Evolutionary conservation across 1,140 invertebrate genomes (phyloP).

Genomic region (Zaprionus africanus): DNA sequence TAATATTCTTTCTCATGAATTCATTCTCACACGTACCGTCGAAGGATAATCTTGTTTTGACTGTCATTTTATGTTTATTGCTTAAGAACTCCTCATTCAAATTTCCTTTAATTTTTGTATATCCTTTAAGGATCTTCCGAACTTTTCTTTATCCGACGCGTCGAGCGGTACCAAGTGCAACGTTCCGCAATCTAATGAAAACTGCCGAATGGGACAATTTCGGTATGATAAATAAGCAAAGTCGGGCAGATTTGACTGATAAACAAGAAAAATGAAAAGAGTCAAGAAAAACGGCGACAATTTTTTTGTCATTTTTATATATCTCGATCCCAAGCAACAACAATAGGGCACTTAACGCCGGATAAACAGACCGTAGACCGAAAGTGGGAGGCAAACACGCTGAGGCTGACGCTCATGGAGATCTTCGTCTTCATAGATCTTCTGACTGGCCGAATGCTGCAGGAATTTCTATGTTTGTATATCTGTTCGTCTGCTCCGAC

Average conservation of each 20-base stretch:
- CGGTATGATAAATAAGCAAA: slow-evolving; percentile 71
- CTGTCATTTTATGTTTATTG: slow-evolving; percentile 34
- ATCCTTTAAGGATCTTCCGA: slow-evolving; percentile 11
- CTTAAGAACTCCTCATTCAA: neutral
- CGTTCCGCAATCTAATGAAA: slow-evolving; percentile 75
- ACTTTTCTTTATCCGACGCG: neutral
- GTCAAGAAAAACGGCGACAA: slow-evolving; percentile 76
- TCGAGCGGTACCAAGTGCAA: slow-evolving; percentile 56
- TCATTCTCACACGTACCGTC: slow-evolving; percentile 61
- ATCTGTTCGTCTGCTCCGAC: neutral
- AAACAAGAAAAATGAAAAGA: slow-evolving; percentile 78
- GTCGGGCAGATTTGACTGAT: slow-evolving; percentile 66
- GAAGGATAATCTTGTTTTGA: slow-evolving; percentile 69
- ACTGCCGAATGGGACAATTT: slow-evolving; percentile 68
- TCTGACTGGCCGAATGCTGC: neutral
- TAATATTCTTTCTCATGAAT: no score
- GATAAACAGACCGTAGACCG: slow-evolving; percentile 21
- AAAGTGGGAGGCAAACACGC: neutral
- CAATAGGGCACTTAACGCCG: slow-evolving; percentile 78
- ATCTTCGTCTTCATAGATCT: neutral
- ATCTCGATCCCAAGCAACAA: slow-evolving; percentile 56
- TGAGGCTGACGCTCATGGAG: neutral
- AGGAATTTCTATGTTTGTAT: neutral
- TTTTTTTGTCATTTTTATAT: slow-evolving; percentile 27
- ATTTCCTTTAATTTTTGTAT: neutral